Evolutionary conservation across 2,113 vertebrate species (phyloP).

Genomic region (Blennius ocellaris): DNA sequence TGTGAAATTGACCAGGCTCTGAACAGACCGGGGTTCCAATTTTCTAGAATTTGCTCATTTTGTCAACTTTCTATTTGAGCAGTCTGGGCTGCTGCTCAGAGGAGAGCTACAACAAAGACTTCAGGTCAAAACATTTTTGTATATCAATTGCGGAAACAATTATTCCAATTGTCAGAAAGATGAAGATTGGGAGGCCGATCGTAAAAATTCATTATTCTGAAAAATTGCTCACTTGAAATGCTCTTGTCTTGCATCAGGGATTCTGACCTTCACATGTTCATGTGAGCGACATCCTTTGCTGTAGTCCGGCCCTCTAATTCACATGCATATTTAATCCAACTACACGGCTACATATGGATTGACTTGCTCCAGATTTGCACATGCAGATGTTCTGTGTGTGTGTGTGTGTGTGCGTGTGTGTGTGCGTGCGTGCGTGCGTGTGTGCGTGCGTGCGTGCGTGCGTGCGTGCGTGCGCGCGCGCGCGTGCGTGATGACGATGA

Average conservation of each 20-base stretch:
- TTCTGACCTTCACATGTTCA: conserved; percentile 23
- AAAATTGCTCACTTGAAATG: too few species aligned
- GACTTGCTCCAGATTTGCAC: conserved; percentile 54
- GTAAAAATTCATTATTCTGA: too few species aligned
- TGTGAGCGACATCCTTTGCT: conserved; percentile 41
- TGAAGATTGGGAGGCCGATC: too few species aligned
- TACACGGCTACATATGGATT: conserved; percentile 48
- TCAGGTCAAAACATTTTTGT: too few species aligned
- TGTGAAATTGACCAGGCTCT: conserved; percentile 29
- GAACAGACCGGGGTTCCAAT: conserved; percentile 24
- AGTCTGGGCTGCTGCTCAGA: not conserved
- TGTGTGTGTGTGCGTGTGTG: conserved; percentile 19
- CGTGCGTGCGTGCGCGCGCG: conserved; percentile 21
- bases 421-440: conserved; percentile 16
- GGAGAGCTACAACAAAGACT: too few species aligned
- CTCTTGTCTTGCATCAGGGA: too few species aligned
- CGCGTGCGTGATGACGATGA: not conserved
- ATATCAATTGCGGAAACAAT: too few species aligned
- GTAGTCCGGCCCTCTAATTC: conserved; percentile 51
- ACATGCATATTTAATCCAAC: conserved; percentile 58
- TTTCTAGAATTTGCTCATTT: conserved; percentile 56
- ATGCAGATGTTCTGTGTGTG: conserved; percentile 59
- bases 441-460: conserved; percentile 12
- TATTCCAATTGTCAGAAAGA: too few species aligned
- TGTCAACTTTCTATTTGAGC: conserved; percentile 50